Evolutionary conservation across 1,140 invertebrate species (phyloP).

Genomic region (Diorhabda elongata): DNA sequence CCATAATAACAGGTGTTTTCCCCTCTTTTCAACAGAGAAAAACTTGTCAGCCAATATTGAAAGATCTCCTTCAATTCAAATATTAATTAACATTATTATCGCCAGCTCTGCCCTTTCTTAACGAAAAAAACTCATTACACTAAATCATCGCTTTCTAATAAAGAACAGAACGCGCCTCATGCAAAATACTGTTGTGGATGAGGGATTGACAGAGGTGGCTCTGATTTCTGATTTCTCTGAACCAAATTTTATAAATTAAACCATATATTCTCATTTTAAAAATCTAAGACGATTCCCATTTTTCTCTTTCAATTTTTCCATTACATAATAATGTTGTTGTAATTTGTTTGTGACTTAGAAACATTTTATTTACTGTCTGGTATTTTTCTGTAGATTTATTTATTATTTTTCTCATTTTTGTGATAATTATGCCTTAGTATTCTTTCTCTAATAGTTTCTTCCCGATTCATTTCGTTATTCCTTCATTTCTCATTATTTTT

Average conservation of each 20-base stretch:
- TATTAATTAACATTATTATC: constrained; percentile 49
- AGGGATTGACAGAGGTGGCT: background rate
- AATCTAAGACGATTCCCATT: no score
- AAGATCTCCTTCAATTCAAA: constrained; percentile 39
- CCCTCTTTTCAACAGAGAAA: constrained; percentile 17
- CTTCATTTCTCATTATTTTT: background rate
- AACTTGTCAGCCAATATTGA: constrained; percentile 35
- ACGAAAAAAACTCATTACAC: constrained; percentile 45
- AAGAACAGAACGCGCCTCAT: constrained; percentile 24
- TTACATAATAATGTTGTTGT: no score
- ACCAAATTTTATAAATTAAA: background rate
- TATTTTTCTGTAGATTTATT: no score
- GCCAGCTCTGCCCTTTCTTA: constrained; percentile 39
- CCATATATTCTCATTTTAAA: no score
- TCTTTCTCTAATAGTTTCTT: no score
- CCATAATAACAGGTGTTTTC: constrained; percentile 33
- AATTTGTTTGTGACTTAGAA: no score
- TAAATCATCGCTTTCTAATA: constrained; percentile 47
- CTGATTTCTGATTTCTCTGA: background rate
- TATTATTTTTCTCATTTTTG: no score
- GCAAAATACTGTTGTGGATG: background rate
- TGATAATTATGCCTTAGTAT: no score
- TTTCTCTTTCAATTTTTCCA: no score
- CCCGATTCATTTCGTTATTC: no score
- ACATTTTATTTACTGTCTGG: no score